Base-by-base conservation (phyloP, 2,888 invertebrate genomes). In the Drosophila quinaria region DNA sequence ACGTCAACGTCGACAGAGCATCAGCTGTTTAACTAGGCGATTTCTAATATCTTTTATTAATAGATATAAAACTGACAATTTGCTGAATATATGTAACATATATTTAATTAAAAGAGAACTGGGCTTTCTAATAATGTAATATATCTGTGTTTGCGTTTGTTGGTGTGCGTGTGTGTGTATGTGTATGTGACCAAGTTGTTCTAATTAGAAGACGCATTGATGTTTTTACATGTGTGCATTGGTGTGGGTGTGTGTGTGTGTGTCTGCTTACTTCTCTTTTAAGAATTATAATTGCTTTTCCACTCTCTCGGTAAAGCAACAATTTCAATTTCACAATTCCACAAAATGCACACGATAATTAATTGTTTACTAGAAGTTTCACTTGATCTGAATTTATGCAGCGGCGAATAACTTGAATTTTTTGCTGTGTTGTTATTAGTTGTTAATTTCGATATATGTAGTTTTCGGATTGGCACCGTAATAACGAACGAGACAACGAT, bases 281-380 rank as follows among this genome's bases (percentile, higher is more conserved):
- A 8, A 2, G n/a, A 37, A 37, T 58, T 47, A 46, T 55, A 58
- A 33, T 22, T 55, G 11, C 13, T 47, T 19, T 41, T 29, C 31
- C 41, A 5, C 25, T 25, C 25, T 25, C 25, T 29, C 29, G 61
- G 46, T 39, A 70, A 47, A 64, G 37, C 42, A 75, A 72, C 33
- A 64, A 76, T 76, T 76, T 77, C 33, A 64, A 76, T 76, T 76
- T 77, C 77, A 76, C 76, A 77, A 77, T 77, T 64, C 47, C 64
- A 76, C 54, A 46, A 76, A 64, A 65, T 77, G 46, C 62, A 63
- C 64, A 58, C 35, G 42, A 35, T 29, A 19, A 35, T 51, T 13
- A 51, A 51, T 35, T 37, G 51, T 41, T 75, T 61, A 54, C 74
- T 74, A 61, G 74, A 74, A 74, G 37, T 50, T 75, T 76, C 64